Conservation (phyloP, 1,140 invertebrate genomes). For the Stenopsyche tienmushanensis region DNA sequence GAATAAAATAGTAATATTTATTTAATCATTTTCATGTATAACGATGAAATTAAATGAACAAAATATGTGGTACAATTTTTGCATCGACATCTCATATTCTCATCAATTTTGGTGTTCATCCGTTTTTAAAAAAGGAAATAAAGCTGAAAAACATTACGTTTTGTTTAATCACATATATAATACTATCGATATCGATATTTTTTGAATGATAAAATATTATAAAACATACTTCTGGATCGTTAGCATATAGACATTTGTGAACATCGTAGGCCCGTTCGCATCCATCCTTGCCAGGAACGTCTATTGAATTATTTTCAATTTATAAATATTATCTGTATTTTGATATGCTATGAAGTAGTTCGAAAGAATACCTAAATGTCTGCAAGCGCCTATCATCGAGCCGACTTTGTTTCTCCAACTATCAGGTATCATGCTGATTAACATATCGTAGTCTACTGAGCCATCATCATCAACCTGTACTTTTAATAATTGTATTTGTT, state of each 20-base stretch:
- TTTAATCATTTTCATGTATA: not conserved
- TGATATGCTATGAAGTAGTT: too few species aligned
- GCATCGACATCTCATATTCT: not conserved
- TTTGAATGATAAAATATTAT: constrained; percentile 1
- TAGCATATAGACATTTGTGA: constrained; percentile 37
- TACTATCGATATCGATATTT: not conserved
- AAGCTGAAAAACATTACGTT: constrained; percentile 24
- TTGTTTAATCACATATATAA: not conserved
- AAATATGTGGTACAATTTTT: constrained; percentile 14
- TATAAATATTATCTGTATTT: constrained; percentile 6
- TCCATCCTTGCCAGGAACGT: constrained; percentile 32
- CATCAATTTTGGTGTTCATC: not conserved
- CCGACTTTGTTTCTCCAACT: constrained; percentile 48
- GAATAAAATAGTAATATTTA: too few species aligned
- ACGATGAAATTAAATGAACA: not conserved
- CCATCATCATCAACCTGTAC: constrained; percentile 51
- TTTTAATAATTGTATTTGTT: not conserved
- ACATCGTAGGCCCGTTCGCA: constrained; percentile 36
- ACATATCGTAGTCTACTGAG: constrained; percentile 53
- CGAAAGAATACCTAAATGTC: constrained; percentile 50
- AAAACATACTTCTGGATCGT: constrained; percentile 32
- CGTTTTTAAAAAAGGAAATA: constrained; percentile 33
- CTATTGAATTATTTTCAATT: constrained; percentile 15
- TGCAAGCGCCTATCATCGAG: constrained; percentile 50
- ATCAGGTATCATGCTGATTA: constrained; percentile 53